Base-by-base conservation (phyloP, 2,888 invertebrate species). In the Osmoderma eremita region DNA sequence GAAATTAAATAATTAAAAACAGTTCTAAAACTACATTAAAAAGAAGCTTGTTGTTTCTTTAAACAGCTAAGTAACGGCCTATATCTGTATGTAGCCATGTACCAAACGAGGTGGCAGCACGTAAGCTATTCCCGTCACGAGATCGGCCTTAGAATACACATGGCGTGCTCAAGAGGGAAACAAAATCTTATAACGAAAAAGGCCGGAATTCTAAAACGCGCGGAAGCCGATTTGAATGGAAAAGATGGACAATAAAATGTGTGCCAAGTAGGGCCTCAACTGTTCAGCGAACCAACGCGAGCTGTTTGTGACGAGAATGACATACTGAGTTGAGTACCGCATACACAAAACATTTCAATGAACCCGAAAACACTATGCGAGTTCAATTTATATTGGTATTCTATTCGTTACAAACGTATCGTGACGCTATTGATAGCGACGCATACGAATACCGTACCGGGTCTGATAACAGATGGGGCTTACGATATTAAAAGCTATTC, bases 261-360 rank as follows among this genome's bases (percentile, higher is more conserved):
- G 24, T 58, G 45, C 45, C 17, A 58, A 58, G 45, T 58, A 58
- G 24, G 8, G 15, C 17, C 22, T 24, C 17, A 15, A 30, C 45
- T 30, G 42, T 15, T 17, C 45, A 20, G 20, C 45, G 17, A 45
- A 8, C 24, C 58, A 30, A 45, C 58, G 24, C 58, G 56, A 30
- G 45, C 24, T 58, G 58, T 42, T 24, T 58, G 45, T 58, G 58
- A 58, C 42, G 30, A 13, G 24, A 58, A 42, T 58, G 58, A 58
- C 45, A 24, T 24, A 58, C 42, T 12, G 45, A 39, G 17, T 42
- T 12, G 45, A 39, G 17, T 42, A 15, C 12, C 42, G 24, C 45
- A 58, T 45, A 45, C 58, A 58, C 58, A 58, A 58, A 45, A 58
- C 42, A 45, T 58, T 58, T 58, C 58, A 58, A 58, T 45, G 58